Percentiles rank a stretch among this genome's conserved stretches.
These are phyloP conservation scores for Heliocidaris tuberculata DNA, from an alignment of 35 echinoderm and acorn worm species.

Conservation along the genomic window DNA sequence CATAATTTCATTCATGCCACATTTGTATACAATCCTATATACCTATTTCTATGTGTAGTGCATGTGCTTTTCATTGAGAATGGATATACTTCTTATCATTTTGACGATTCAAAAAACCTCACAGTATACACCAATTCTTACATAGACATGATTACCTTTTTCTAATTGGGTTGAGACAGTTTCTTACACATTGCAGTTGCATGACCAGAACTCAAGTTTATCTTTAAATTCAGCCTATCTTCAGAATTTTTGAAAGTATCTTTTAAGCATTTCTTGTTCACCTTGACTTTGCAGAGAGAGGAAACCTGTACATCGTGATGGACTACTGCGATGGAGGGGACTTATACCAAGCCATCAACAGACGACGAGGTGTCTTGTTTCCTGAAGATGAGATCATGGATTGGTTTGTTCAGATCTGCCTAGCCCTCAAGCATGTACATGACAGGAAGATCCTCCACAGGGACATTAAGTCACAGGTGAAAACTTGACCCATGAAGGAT, in stretches of 20 bases:
- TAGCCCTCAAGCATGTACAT: slow-evolving; percentile 95
- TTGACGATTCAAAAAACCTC: too few relatives aligned
- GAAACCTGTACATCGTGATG: slow-evolving; percentile 95
- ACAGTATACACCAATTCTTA: too few relatives aligned
- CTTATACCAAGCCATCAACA: slow-evolving; percentile 87
- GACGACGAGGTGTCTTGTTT: slow-evolving; percentile 77
- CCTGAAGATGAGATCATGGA: slow-evolving; percentile 89
- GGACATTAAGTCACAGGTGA: slow-evolving; percentile 98
- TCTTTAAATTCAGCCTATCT: too few relatives aligned
- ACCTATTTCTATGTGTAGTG: too few relatives aligned
- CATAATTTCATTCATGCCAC: too few relatives aligned
- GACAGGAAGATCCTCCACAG: slow-evolving; percentile 98
- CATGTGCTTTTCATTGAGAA: too few relatives aligned
- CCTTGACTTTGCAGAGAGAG: slow-evolving; percentile 48
- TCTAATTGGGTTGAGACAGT: too few relatives aligned
- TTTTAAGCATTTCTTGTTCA: background rate
- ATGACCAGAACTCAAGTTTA: too few relatives aligned
- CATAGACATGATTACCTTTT: too few relatives aligned
- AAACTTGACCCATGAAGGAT: background rate
- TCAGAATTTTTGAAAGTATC: background rate
- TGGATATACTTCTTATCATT: too few relatives aligned
- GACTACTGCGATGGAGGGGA: slow-evolving; percentile 99
- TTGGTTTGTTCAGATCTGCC: slow-evolving; percentile 99
- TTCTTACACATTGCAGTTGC: too few relatives aligned
- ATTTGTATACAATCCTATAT: too few relatives aligned